Conservation (phyloP, 2,797 vertebrate species). For the Sebastes wilsoni region DNA sequence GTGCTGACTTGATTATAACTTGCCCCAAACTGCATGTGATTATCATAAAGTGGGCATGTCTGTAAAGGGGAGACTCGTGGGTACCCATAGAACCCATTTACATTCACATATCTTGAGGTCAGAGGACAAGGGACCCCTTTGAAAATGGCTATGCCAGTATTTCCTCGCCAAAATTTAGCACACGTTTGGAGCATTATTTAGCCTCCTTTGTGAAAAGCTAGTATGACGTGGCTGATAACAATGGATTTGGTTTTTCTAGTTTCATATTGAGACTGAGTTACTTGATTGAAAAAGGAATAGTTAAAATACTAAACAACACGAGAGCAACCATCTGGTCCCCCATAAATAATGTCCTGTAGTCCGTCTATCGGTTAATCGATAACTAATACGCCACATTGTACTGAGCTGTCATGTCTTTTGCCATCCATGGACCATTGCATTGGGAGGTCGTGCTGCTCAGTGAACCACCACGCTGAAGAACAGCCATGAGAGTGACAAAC, state of each 20-base stretch:
- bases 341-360: neutral
- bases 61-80: no score
- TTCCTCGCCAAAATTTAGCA: fast-evolving
- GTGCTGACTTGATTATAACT: fast-evolving
- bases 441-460: neutral
- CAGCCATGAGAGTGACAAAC: neutral
- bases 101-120: no score
- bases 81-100: no score
- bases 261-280: neutral
- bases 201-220: fast-evolving
- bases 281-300: neutral
- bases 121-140: no score
- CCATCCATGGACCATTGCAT: neutral
- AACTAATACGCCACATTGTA: neutral
- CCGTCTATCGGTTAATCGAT: neutral
- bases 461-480: neutral
- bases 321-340: neutral
- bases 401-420: neutral
- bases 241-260: fast-evolving
- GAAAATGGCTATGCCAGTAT: no score
- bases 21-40: no score
- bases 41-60: no score
- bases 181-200: no score
- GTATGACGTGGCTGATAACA: fast-evolving
- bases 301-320: neutral